phyloP scores from a whole-genome alignment of 2,797 vertebrate species.

The Spinus pinus region DNA sequence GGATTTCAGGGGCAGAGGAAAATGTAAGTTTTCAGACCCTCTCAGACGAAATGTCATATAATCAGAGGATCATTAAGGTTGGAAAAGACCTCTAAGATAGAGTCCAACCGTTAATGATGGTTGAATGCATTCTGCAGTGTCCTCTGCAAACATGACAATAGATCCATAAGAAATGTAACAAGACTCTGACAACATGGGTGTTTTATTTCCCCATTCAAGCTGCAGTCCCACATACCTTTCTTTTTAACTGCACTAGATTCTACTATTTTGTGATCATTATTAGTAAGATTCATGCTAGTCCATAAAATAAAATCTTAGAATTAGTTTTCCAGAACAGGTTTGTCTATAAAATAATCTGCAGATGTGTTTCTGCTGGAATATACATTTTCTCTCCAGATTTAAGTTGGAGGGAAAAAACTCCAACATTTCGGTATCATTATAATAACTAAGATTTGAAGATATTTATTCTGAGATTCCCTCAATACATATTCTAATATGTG shows the following conservation, averaged over 20 bases:
- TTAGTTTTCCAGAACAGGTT: background rate
- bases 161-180: background rate
- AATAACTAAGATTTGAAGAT: background rate
- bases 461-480: background rate
- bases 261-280: background rate
- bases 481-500: background rate
- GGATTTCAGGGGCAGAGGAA: background rate
- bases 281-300: background rate
- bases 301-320: background rate
- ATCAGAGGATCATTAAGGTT: background rate
- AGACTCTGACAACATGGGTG: background rate
- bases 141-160: background rate
- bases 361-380: background rate
- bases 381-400: background rate
- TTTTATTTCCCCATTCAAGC: background rate
- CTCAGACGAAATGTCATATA: background rate
- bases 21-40: background rate
- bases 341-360: background rate
- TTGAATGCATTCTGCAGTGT: background rate
- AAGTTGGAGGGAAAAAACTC: background rate
- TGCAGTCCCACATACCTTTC: background rate
- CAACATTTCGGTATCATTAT: background rate
- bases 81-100: background rate
- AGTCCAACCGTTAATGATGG: background rate
- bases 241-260: background rate